A percentile compares a stretch with the other conserved stretches of the same genome.
Evolutionary conservation across 2,888 invertebrate species (phyloP).

Genomic region (Melolontha melolontha): DNA sequence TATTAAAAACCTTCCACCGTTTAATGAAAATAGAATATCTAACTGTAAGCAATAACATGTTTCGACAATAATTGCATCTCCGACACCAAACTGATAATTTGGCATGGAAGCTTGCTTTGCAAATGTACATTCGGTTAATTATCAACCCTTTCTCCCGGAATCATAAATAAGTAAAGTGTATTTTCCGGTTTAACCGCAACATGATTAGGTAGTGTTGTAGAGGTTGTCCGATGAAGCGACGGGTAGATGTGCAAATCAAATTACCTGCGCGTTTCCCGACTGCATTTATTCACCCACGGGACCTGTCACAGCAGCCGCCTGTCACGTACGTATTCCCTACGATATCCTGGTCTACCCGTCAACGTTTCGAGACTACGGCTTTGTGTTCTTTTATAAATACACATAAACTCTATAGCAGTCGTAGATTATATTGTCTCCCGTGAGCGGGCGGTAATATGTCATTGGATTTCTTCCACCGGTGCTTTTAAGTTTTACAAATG

Average conservation of each 20-base stretch:
- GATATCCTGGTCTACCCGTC: constrained; percentile 33
- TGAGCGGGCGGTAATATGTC: constrained; percentile 15
- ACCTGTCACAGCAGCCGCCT: constrained; percentile 54
- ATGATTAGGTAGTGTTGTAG: constrained; percentile 56
- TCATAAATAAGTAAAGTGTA: constrained; percentile 39
- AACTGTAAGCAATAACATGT: too few species aligned
- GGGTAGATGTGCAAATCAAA: constrained; percentile 59
- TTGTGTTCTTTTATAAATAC: constrained; percentile 36
- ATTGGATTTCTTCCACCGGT: constrained; percentile 17
- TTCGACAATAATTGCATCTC: too few species aligned
- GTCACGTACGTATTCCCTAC: constrained; percentile 56
- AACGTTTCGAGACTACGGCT: constrained; percentile 14
- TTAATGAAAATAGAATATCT: too few species aligned
- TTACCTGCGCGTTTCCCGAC: constrained; percentile 58
- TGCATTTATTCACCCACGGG: constrained; percentile 54
- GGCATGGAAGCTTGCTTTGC: too few species aligned
- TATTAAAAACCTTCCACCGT: too few species aligned
- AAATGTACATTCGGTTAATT: constrained; percentile 10
- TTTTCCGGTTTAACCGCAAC: constrained; percentile 50
- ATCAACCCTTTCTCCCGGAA: constrained; percentile 29
- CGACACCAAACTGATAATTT: too few species aligned
- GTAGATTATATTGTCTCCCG: constrained; percentile 35
- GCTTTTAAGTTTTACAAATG: constrained; percentile 18
- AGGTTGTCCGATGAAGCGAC: constrained; percentile 58
- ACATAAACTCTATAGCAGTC: constrained; percentile 14